Evolutionary conservation across 64 coral and sea anemone genomes (phyloP).

Genomic region (Actinia equina): DNA sequence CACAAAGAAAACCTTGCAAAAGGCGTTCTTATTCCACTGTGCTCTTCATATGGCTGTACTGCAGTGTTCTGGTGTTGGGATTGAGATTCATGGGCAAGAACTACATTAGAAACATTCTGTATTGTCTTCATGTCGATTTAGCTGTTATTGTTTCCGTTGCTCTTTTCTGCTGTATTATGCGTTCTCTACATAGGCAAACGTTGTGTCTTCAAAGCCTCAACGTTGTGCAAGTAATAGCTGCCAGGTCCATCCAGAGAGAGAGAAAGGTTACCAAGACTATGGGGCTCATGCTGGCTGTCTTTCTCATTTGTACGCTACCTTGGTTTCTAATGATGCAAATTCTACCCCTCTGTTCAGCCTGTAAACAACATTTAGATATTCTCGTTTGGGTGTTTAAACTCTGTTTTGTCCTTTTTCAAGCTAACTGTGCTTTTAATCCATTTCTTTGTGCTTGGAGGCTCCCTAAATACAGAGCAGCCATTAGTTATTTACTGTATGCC

Average conservation of each 20-base stretch:
- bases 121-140: slow-evolving; percentile 65
- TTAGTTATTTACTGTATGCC: slow-evolving; percentile 1
- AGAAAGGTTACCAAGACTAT: slow-evolving; percentile 65
- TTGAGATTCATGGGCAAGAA: slow-evolving; percentile 40
- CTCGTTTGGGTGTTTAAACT: slow-evolving; percentile 58
- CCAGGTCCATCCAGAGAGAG: slow-evolving; percentile 35
- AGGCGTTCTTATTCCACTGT: slow-evolving; percentile 30
- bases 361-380: slow-evolving; percentile 2
- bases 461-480: slow-evolving; percentile 41
- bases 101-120: slow-evolving; percentile 51
- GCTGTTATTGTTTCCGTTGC: slow-evolving; percentile 40
- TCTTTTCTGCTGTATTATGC: slow-evolving; percentile 45
- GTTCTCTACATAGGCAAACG: slow-evolving; percentile 50
- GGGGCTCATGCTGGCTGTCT: slow-evolving; percentile 52
- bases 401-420: slow-evolving; percentile 66
- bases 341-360: slow-evolving; percentile 39
- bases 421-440: slow-evolving; percentile 77
- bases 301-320: slow-evolving; percentile 63
- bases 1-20: slow-evolving; percentile 31
- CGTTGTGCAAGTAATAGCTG: slow-evolving; percentile 9
- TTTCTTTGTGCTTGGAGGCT: slow-evolving; percentile 68
- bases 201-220: slow-evolving; percentile 26
- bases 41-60: slow-evolving; percentile 50
- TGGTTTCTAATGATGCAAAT: slow-evolving; percentile 82
- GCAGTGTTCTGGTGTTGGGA: slow-evolving; percentile 28